These are phyloP conservation scores for Sciaenops ocellatus DNA, from an alignment of 2,797 vertebrate genomes.

Conservation along the genomic window DNA sequence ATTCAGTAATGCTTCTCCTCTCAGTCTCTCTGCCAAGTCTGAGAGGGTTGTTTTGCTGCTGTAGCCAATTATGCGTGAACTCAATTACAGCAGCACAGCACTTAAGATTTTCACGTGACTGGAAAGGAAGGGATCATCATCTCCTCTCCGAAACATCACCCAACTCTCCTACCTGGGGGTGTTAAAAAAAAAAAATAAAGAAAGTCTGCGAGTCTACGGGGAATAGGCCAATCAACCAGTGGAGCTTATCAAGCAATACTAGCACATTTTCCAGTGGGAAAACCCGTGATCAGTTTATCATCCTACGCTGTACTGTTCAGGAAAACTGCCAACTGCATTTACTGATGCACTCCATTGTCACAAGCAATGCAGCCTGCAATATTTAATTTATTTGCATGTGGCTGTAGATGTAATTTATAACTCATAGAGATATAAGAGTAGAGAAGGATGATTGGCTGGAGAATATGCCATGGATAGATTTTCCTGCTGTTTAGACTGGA, in stretches of 20 bases:
- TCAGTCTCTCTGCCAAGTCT: slow-evolving; percentile 46
- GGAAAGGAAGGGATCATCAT: slow-evolving; percentile 31
- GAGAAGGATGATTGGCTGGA: background rate
- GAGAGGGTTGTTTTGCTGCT: slow-evolving; percentile 50
- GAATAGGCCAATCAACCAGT: slow-evolving; percentile 61
- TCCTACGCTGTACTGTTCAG: slow-evolving; percentile 44
- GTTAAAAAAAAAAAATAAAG: background rate
- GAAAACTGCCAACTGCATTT: slow-evolving; percentile 58
- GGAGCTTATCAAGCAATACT: slow-evolving; percentile 51
- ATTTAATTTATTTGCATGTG: slow-evolving; percentile 44
- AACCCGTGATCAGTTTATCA: slow-evolving; percentile 58
- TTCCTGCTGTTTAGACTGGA: slow-evolving; percentile 7
- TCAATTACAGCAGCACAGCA: slow-evolving; percentile 53
- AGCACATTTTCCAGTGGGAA: slow-evolving; percentile 46
- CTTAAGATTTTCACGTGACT: slow-evolving; percentile 43
- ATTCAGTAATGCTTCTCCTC: slow-evolving; percentile 18
- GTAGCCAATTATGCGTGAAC: slow-evolving; percentile 63
- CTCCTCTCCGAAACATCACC: slow-evolving; percentile 39
- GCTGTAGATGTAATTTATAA: slow-evolving; percentile 42
- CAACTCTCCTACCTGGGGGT: slow-evolving; percentile 36
- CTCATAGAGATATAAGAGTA: slow-evolving; percentile 6
- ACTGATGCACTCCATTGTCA: slow-evolving; percentile 42
- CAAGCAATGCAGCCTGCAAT: background rate
- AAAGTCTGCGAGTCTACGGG: slow-evolving; percentile 28
- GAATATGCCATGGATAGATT: slow-evolving; percentile 17